phyloP scores from a whole-genome alignment of 2,113 vertebrate species.

The Oreochromis aureus region DNA sequence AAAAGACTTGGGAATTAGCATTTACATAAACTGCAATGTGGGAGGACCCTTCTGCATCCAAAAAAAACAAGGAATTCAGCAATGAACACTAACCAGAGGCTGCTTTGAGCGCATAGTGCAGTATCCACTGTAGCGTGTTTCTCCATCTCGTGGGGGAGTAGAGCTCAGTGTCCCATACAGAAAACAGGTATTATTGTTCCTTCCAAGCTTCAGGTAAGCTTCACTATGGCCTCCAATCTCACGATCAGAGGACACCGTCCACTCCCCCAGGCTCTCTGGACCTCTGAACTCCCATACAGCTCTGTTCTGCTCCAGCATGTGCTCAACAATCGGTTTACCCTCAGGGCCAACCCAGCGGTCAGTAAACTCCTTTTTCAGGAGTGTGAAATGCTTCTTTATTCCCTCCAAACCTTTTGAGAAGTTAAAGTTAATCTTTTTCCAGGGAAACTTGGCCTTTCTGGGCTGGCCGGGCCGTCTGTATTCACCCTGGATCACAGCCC shows the following conservation, averaged over 20 bases:
- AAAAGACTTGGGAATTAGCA: background rate
- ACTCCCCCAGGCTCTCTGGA: slow-evolving; percentile 80
- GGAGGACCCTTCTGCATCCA: background rate
- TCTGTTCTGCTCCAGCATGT: slow-evolving; percentile 80
- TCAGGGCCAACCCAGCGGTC: slow-evolving; percentile 69
- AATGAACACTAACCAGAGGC: slow-evolving; percentile 71
- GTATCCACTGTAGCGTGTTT: slow-evolving; percentile 88
- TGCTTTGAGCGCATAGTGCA: slow-evolving; percentile 80
- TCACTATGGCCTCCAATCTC: slow-evolving; percentile 90
- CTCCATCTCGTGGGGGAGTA: slow-evolving; percentile 79
- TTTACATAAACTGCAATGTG: background rate
- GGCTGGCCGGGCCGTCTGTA: slow-evolving; percentile 79
- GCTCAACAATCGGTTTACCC: slow-evolving; percentile 63
- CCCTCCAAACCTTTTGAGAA: slow-evolving; percentile 78
- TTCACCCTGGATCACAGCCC: slow-evolving; percentile 32
- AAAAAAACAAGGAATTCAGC: background rate
- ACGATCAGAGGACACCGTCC: slow-evolving; percentile 83
- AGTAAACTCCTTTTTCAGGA: slow-evolving; percentile 74
- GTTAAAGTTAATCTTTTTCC: slow-evolving; percentile 69
- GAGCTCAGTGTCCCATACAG: slow-evolving; percentile 83
- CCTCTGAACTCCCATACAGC: slow-evolving; percentile 89
- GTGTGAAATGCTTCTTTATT: slow-evolving; percentile 74
- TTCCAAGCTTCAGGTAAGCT: slow-evolving; percentile 77
- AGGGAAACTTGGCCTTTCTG: slow-evolving; percentile 55
- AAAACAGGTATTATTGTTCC: slow-evolving; percentile 79